Evolutionary conservation across 1,140 invertebrate species (phyloP).

Genomic region (Drosophila paulistorum): DNA sequence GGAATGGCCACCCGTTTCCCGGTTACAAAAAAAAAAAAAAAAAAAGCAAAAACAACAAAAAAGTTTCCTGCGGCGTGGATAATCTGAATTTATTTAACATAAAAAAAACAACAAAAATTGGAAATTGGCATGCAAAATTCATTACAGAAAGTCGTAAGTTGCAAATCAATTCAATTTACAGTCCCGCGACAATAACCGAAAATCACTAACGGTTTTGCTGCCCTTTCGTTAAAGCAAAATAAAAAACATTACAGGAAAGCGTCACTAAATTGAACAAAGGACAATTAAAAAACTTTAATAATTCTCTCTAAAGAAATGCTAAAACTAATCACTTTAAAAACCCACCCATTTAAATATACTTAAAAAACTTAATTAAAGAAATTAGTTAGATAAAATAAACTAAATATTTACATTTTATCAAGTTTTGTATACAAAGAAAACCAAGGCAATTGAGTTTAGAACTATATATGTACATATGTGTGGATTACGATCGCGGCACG

Average conservation of each 20-base stretch:
- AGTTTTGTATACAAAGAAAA: too few relatives aligned
- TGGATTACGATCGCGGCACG: neutral
- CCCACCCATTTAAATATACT: too few relatives aligned
- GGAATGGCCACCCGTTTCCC: slow-evolving; percentile 3
- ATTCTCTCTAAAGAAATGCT: too few relatives aligned
- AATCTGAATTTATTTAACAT: slow-evolving; percentile 1
- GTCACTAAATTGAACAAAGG: too few relatives aligned
- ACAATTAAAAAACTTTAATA: too few relatives aligned
- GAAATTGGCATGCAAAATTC: slow-evolving; percentile 10
- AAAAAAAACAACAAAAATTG: neutral
- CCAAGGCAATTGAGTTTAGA: too few relatives aligned
- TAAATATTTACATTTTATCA: too few relatives aligned
- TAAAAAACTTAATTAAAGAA: too few relatives aligned
- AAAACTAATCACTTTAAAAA: too few relatives aligned
- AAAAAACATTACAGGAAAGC: neutral
- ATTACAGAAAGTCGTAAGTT: slow-evolving; percentile 3
- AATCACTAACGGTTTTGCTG: neutral
- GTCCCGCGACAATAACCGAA: neutral
- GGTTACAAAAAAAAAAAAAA: neutral
- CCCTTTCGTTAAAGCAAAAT: neutral
- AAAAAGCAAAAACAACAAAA: neutral
- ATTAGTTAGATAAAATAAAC: too few relatives aligned
- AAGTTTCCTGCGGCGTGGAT: slow-evolving; percentile 5
- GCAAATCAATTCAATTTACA: neutral
- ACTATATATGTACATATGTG: too few relatives aligned